A percentile compares a stretch with the other conserved stretches of the same genome.
phyloP scores from a whole-genome alignment of 35 echinoderm and acorn worm species.

The Eucidaris tribuloides region DNA sequence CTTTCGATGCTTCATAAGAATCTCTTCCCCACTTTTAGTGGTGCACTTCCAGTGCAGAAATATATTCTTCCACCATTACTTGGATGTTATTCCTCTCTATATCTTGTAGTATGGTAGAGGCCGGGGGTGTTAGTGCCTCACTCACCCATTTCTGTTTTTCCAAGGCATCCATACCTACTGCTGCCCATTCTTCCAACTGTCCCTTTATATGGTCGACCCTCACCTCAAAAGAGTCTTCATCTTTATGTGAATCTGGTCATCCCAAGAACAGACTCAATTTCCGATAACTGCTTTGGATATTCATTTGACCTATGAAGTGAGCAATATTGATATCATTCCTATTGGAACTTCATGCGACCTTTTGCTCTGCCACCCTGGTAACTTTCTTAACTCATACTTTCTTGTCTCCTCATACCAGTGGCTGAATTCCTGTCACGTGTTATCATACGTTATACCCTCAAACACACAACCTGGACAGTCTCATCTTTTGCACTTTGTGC shows the following conservation, averaged over 20 bases:
- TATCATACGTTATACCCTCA: too few relatives aligned
- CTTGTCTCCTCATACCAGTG: too few relatives aligned
- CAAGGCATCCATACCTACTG: neutral
- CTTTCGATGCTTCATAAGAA: constrained; percentile 19
- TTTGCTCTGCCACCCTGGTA: too few relatives aligned
- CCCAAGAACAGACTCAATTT: constrained; percentile 13
- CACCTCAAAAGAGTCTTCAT: constrained; percentile 22
- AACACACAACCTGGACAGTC: too few relatives aligned
- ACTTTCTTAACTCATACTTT: too few relatives aligned
- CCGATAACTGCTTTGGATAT: neutral
- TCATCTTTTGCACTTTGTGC: too few relatives aligned
- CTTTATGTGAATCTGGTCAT: neutral
- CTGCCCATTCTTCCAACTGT: constrained; percentile 24
- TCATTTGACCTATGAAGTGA: neutral
- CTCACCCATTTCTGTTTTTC: constrained; percentile 2
- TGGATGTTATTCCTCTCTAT: constrained; percentile 9
- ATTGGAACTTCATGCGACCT: too few relatives aligned
- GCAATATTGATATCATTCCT: neutral
- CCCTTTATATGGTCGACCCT: constrained; percentile 2
- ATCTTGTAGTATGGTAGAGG: constrained; percentile 33
- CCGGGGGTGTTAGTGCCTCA: constrained; percentile 45
- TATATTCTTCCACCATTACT: constrained; percentile 42
- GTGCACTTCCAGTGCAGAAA: constrained; percentile 40
- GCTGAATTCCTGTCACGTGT: too few relatives aligned
- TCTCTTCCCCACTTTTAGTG: constrained; percentile 47